These are phyloP conservation scores for Ommatoiulus sabulosus DNA, from an alignment of 2,888 invertebrate species.

Conservation along the genomic window DNA sequence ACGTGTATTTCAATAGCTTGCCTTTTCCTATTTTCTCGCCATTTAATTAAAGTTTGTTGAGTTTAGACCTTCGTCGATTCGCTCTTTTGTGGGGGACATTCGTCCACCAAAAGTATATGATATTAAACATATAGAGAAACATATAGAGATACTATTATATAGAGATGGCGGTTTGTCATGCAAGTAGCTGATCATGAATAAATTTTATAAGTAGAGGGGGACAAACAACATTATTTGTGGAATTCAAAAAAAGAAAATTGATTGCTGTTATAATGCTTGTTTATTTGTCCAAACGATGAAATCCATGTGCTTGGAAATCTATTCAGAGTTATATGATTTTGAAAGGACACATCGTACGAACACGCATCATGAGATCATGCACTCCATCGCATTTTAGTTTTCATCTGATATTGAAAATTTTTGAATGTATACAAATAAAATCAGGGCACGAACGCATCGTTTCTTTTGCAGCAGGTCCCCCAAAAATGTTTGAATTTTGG, in stretches of 20 bases:
- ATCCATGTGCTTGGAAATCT: neutral
- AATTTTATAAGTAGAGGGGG: neutral
- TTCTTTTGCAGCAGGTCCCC: slow-evolving; percentile 20
- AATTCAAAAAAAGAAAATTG: neutral
- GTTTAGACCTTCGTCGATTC: too few species aligned
- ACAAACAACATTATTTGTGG: neutral
- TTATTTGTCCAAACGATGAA: slow-evolving; percentile 27
- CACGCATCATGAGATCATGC: slow-evolving; percentile 23
- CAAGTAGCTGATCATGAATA: neutral
- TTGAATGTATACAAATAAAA: slow-evolving; percentile 34
- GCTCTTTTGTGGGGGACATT: too few species aligned
- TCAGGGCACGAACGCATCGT: neutral
- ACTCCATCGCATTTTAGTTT: neutral
- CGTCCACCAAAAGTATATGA: too few species aligned
- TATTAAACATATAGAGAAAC: too few species aligned
- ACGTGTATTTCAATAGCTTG: too few species aligned
- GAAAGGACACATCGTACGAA: neutral
- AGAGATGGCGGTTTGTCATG: slow-evolving; percentile 1
- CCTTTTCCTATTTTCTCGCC: too few species aligned
- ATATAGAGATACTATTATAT: neutral
- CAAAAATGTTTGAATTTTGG: neutral
- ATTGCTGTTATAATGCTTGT: slow-evolving; percentile 7
- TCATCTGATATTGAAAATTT: neutral
- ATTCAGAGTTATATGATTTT: slow-evolving; percentile 34
- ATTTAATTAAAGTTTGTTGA: too few species aligned